These are phyloP conservation scores for Hydraecia micacea DNA, from an alignment of 2,888 invertebrate genomes.

Conservation along the genomic window DNA sequence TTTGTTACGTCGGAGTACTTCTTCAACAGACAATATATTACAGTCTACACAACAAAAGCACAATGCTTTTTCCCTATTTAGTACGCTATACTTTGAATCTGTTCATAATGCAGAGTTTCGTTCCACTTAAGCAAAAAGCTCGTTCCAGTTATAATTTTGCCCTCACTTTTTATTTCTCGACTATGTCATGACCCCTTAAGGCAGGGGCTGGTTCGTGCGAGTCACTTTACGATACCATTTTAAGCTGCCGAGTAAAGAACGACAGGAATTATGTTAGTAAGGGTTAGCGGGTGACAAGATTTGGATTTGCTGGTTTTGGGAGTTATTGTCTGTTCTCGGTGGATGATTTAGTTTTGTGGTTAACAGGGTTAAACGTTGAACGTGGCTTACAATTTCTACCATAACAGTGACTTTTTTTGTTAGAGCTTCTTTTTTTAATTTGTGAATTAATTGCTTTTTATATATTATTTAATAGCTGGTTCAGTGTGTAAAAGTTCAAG, in stretches of 20 bases:
- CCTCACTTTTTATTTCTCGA: slow-evolving; percentile 65
- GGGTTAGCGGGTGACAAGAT: slow-evolving; percentile 38
- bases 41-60: slow-evolving; percentile 67
- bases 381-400: neutral
- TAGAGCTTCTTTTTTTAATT: neutral
- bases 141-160: slow-evolving; percentile 67
- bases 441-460: neutral
- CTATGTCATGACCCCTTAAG: slow-evolving; percentile 64
- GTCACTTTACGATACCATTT: slow-evolving; percentile 65
- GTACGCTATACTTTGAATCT: slow-evolving; percentile 56
- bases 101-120: slow-evolving; percentile 64
- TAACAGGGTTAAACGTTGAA: neutral
- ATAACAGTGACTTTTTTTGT: neutral
- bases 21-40: slow-evolving; percentile 59
- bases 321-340: neutral
- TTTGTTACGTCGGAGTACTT: slow-evolving; percentile 29
- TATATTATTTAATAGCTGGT: neutral
- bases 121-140: slow-evolving; percentile 68
- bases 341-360: neutral
- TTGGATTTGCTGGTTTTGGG: slow-evolving; percentile 6
- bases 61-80: slow-evolving; percentile 62
- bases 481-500: neutral
- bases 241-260: slow-evolving; percentile 57
- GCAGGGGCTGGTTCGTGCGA: slow-evolving; percentile 58
- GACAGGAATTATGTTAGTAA: slow-evolving; percentile 52